These are phyloP conservation scores for Paracentrotus lividus DNA, from an alignment of 53 echinoderm and acorn worm genomes.

Conservation along the genomic window DNA sequence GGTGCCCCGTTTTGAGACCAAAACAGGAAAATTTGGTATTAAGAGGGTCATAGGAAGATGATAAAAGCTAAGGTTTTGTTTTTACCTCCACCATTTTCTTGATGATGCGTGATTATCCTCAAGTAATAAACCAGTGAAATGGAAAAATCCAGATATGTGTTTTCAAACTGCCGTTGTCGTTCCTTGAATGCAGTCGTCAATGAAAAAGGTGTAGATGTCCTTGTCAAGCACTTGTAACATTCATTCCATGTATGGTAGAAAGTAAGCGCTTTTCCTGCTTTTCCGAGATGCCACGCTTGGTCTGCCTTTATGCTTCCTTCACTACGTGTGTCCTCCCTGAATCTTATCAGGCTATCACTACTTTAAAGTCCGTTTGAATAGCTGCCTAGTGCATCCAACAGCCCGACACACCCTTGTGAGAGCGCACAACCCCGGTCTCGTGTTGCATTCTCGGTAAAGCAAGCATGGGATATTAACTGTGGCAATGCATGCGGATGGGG, in stretches of 20 bases:
- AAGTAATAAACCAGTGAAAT: slow-evolving; percentile 24
- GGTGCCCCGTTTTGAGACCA: neutral
- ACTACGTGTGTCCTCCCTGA: neutral
- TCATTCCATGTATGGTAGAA: slow-evolving; percentile 28
- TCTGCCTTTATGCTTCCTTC: slow-evolving; percentile 7
- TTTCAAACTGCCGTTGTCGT: neutral
- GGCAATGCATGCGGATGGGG: slow-evolving; percentile 52
- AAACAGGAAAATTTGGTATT: neutral
- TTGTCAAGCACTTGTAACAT: slow-evolving; percentile 19
- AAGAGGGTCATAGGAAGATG: neutral
- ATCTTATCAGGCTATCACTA: slow-evolving; percentile 23
- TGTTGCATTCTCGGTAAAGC: slow-evolving; percentile 64
- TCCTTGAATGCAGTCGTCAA: neutral
- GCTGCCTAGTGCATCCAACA: slow-evolving; percentile 54
- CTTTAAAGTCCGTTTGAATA: slow-evolving; percentile 68
- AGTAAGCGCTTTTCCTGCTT: slow-evolving; percentile 55
- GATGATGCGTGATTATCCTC: slow-evolving; percentile 28
- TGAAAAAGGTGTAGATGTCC: neutral
- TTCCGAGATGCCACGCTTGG: slow-evolving; percentile 12
- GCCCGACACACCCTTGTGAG: slow-evolving; percentile 58
- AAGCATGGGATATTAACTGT: slow-evolving; percentile 58
- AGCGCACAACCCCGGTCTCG: slow-evolving; percentile 34
- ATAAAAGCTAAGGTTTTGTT: neutral
- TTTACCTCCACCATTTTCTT: slow-evolving; percentile 46
- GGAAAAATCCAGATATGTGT: slow-evolving; percentile 14